These are phyloP conservation scores for Mya arenaria DNA, from an alignment of 1,140 invertebrate species.

Conservation along the genomic window DNA sequence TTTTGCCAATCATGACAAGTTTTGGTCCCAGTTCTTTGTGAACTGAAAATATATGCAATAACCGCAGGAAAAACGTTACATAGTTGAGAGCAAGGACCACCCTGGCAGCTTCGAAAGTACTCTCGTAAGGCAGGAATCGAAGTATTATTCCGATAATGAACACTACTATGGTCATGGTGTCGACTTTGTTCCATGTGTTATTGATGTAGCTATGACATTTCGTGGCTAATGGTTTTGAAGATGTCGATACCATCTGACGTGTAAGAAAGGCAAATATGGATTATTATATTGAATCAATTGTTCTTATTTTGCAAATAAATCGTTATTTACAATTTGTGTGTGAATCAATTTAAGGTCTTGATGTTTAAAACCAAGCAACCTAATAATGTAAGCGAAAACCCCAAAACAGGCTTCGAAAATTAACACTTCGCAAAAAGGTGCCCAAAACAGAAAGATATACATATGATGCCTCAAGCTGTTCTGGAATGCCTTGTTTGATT, in stretches of 20 bases:
- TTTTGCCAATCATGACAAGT: conserved; percentile 82
- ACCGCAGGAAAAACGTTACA: conserved; percentile 78
- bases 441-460: too few relatives aligned
- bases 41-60: conserved; percentile 80
- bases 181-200: conserved; percentile 79
- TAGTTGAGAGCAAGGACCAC: conserved; percentile 41
- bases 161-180: conserved; percentile 76
- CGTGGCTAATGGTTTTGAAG: conserved; percentile 63
- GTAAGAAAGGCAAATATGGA: neutral
- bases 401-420: too few relatives aligned
- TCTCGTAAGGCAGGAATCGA: conserved; percentile 68
- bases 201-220: conserved; percentile 76
- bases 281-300: neutral
- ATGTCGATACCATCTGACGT: conserved; percentile 62
- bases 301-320: neutral
- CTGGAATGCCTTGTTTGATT: too few relatives aligned
- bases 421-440: too few relatives aligned
- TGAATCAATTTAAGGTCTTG: too few relatives aligned
- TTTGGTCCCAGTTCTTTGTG: conserved; percentile 81
- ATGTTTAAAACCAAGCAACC: too few relatives aligned
- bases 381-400: too few relatives aligned
- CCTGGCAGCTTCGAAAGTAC: conserved; percentile 70
- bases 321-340: neutral
- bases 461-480: too few relatives aligned
- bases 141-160: conserved; percentile 77